Evolutionary conservation across 2,797 vertebrate species (phyloP).

Genomic region (Pantherophis alleghaniensis): DNA sequence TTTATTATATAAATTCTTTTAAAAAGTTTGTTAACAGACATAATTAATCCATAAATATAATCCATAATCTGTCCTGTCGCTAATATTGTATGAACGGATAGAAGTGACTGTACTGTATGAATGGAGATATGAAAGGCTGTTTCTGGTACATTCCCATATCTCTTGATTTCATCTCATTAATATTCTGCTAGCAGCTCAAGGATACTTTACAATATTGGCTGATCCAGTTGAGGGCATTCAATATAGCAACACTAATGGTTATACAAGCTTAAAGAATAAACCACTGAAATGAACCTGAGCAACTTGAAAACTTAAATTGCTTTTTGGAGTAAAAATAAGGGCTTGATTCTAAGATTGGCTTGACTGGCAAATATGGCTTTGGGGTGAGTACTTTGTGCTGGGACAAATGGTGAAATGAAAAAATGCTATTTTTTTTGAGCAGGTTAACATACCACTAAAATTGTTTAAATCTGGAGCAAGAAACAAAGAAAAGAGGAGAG

Average conservation of each 20-base stretch:
- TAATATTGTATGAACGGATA: neutral
- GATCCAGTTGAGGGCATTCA: slow-evolving; percentile 7
- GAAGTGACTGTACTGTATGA: neutral
- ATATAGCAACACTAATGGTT: neutral
- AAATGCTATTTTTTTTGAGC: neutral
- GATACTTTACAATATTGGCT: slow-evolving; percentile 7
- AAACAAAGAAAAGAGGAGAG: neutral
- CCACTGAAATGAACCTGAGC: neutral
- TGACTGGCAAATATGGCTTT: neutral
- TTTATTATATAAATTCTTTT: neutral
- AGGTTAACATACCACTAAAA: neutral
- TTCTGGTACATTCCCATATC: neutral
- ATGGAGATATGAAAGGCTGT: neutral
- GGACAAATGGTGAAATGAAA: neutral
- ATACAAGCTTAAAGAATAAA: slow-evolving; percentile 15
- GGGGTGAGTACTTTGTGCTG: neutral
- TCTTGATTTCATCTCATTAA: slow-evolving; percentile 3
- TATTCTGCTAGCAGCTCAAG: neutral
- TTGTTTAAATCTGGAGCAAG: neutral
- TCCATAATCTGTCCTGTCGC: neutral
- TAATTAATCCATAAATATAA: neutral
- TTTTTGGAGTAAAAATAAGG: neutral
- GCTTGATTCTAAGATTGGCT: neutral
- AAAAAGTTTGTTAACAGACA: neutral
- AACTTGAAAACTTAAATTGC: neutral